phyloP scores from a whole-genome alignment of 2,113 vertebrate genomes.

The Carollia perspicillata region DNA sequence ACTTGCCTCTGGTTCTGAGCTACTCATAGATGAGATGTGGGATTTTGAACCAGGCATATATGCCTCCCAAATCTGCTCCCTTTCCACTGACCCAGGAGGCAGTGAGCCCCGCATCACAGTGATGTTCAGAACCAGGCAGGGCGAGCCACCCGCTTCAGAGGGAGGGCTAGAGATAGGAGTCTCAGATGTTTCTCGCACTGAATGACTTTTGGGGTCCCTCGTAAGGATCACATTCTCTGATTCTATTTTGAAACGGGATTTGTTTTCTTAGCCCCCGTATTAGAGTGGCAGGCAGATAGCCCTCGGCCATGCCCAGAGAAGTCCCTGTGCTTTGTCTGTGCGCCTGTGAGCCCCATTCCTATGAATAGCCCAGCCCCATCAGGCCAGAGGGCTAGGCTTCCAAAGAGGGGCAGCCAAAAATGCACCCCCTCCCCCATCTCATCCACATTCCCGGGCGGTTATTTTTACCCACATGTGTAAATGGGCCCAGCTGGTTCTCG shows the following conservation, averaged over 20 bases:
- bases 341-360: constrained; percentile 54
- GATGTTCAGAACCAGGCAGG: background rate
- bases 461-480: constrained; percentile 38
- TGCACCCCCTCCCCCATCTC: background rate
- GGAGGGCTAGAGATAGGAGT: background rate
- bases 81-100: background rate
- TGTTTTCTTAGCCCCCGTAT: background rate
- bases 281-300: background rate
- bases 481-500: background rate
- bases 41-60: background rate
- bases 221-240: background rate
- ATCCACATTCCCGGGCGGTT: constrained; percentile 11
- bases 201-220: background rate
- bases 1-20: background rate
- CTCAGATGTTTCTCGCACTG: background rate
- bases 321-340: constrained; percentile 56
- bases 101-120: background rate
- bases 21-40: background rate
- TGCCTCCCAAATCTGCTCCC: background rate
- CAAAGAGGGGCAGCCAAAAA: background rate
- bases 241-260: constrained; percentile 54
- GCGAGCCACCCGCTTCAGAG: background rate
- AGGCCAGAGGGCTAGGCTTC: constrained; percentile 26
- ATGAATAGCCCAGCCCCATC: constrained; percentile 19
- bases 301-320: background rate